phyloP scores from a whole-genome alignment of 2,888 invertebrate genomes.

The Drosophila heteroneura region DNA sequence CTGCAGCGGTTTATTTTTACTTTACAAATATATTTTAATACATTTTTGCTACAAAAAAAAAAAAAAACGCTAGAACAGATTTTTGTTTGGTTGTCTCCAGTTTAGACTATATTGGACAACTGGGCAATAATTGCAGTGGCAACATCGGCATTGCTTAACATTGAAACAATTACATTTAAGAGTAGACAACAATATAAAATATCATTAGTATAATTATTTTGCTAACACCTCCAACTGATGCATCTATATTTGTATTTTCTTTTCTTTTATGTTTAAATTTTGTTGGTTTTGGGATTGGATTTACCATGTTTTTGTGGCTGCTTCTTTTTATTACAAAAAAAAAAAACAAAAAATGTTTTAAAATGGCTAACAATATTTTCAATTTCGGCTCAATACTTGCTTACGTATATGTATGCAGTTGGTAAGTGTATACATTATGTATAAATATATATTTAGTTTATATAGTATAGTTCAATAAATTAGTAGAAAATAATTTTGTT shows the following conservation, averaged over 20 bases:
- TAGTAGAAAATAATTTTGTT: conserved; percentile 64
- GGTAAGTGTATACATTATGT: neutral
- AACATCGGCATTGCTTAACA: conserved; percentile 39
- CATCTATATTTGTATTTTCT: conserved; percentile 4
- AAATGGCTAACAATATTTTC: neutral
- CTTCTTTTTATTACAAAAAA: neutral
- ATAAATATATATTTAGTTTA: neutral
- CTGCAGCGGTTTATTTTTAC: conserved; percentile 48
- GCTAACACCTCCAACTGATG: conserved; percentile 16
- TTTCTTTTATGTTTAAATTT: neutral
- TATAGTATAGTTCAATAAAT: conserved; percentile 56
- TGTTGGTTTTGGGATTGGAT: conserved; percentile 14
- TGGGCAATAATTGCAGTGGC: conserved; percentile 24
- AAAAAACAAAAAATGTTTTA: neutral
- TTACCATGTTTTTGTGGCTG: neutral
- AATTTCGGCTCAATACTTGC: conserved; percentile 14
- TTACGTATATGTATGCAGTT: neutral
- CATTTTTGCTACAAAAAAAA: conserved; percentile 44
- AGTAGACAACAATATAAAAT: conserved; percentile 2
- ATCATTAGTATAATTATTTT: conserved; percentile 3
- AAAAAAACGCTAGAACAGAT: conserved; percentile 21
- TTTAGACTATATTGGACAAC: conserved; percentile 1
- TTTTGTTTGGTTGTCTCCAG: neutral
- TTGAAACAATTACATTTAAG: conserved; percentile 37
- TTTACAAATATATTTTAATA: conserved; percentile 41